Conservation (phyloP, 1,140 invertebrate genomes). For the Ridgeia piscesae region DNA sequence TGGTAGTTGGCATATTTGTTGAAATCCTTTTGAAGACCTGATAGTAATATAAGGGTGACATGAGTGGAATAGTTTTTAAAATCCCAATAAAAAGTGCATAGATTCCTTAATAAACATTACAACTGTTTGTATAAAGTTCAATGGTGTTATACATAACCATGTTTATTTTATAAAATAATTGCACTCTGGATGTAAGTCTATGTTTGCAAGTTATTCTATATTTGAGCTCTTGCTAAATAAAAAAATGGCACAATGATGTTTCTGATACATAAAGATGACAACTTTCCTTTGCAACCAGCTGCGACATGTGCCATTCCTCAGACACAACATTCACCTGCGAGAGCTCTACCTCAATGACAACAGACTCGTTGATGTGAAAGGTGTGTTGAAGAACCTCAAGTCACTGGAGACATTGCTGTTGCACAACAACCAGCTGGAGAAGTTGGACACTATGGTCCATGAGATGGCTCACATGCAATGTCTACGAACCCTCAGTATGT, state of each 20-base stretch:
- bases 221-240: neutral
- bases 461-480: neutral
- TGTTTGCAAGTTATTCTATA: neutral
- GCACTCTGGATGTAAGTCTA: neutral
- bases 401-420: neutral
- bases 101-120: no score
- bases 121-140: no score
- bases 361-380: neutral
- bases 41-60: neutral
- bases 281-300: neutral
- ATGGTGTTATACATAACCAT: no score
- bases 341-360: slow-evolving; percentile 11
- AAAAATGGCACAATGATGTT: neutral
- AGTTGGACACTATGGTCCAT: neutral
- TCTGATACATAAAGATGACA: neutral
- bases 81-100: no score
- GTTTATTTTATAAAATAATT: neutral
- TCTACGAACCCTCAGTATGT: slow-evolving; percentile 5
- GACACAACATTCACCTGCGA: neutral
- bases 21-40: neutral
- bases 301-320: neutral
- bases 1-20: neutral
- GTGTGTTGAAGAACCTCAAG: neutral
- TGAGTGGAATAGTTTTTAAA: neutral
- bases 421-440: slow-evolving; percentile 17